Evolutionary conservation across 1,140 invertebrate species (phyloP).

Genomic region (Aphaenogaster rudis): DNA sequence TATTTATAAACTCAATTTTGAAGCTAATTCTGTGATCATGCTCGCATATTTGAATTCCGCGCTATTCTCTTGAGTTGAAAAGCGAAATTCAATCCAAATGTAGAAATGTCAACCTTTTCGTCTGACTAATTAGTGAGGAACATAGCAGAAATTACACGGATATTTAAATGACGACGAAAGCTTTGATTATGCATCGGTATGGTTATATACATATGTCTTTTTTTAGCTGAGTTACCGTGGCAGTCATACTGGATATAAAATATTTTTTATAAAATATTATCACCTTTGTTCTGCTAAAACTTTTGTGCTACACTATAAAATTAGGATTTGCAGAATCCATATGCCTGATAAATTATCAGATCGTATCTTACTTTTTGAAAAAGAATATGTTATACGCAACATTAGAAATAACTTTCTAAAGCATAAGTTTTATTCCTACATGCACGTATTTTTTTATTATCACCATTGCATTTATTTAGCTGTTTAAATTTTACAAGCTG

Average conservation of each 20-base stretch:
- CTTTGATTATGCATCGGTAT: constrained; percentile 12
- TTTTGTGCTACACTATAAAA: background rate
- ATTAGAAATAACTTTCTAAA: constrained; percentile 19
- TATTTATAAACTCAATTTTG: background rate
- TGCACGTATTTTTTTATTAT: background rate
- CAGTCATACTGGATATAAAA: background rate
- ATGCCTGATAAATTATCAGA: background rate
- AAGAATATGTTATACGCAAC: background rate
- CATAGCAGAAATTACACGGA: background rate
- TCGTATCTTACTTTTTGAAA: background rate
- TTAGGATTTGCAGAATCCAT: background rate
- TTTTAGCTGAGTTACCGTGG: background rate
- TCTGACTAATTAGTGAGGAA: background rate
- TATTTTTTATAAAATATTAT: background rate
- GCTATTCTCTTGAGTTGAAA: background rate
- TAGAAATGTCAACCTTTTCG: background rate
- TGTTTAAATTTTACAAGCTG: background rate
- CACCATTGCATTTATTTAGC: background rate
- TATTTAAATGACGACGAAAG: background rate
- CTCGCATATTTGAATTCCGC: background rate
- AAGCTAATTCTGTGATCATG: background rate
- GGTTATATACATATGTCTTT: background rate
- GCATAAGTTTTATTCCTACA: background rate
- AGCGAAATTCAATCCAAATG: background rate
- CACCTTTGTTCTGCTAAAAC: background rate